A percentile compares a stretch with the other conserved stretches of the same genome.
Conservation (phyloP, 2,797 vertebrate genomes). For the Phalloptychus januarius region DNA sequence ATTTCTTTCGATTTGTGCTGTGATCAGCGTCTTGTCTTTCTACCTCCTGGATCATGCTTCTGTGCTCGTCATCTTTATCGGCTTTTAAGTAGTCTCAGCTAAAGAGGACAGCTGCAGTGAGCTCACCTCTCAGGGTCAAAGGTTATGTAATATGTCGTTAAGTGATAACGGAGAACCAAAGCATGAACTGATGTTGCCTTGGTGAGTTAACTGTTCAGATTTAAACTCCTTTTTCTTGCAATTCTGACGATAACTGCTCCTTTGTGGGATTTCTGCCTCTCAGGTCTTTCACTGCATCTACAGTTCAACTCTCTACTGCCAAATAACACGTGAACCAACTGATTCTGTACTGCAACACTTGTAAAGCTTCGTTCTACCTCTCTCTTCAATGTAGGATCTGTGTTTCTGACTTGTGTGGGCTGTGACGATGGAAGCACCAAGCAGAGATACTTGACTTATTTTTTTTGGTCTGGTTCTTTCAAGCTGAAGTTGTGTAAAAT, state of each 20-base stretch:
- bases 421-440: not conserved
- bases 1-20: conserved; percentile 40
- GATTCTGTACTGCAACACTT: not conserved
- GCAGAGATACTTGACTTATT: not conserved
- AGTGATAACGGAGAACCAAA: conserved; percentile 17
- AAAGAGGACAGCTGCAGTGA: conserved; percentile 14
- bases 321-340: conserved; percentile 9
- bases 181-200: conserved; percentile 8
- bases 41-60: conserved; percentile 64
- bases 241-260: conserved; percentile 31
- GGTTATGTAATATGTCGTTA: not conserved
- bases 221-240: conserved; percentile 23
- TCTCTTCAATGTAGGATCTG: not conserved
- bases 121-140: conserved; percentile 24
- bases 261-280: conserved; percentile 46
- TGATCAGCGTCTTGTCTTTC: conserved; percentile 51
- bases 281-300: conserved; percentile 35
- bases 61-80: conserved; percentile 41
- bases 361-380: conserved; percentile 10
- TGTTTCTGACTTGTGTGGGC: not conserved
- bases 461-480: not conserved
- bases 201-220: conserved; percentile 16
- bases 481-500: not conserved
- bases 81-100: conserved; percentile 22
- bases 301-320: conserved; percentile 17